phyloP scores from a whole-genome alignment of 92 coral and sea anemone species.

The Montipora capitata region DNA sequence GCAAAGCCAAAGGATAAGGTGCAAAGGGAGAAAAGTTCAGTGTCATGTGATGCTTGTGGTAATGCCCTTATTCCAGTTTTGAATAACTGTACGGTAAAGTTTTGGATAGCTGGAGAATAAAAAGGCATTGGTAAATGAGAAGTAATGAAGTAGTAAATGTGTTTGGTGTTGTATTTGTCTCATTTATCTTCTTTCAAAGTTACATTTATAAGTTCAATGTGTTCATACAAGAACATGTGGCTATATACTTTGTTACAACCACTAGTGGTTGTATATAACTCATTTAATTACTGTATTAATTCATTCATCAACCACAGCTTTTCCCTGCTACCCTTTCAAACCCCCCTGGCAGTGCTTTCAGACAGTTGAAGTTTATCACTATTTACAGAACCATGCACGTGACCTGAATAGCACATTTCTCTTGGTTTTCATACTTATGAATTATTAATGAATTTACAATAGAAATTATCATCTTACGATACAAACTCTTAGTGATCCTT shows the following conservation, averaged over 20 bases:
- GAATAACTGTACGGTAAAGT: no score
- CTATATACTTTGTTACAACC: constrained; percentile 16
- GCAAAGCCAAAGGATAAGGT: not conserved
- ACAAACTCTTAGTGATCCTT: not conserved
- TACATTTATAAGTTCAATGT: not conserved
- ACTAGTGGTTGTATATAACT: constrained; percentile 7
- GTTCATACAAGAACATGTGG: constrained; percentile 22
- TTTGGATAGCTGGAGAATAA: no score
- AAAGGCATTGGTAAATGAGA: no score
- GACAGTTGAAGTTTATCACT: constrained; percentile 24
- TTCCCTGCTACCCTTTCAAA: constrained; percentile 54
- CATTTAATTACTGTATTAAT: constrained; percentile 30
- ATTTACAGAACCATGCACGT: constrained; percentile 15
- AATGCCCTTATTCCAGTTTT: not conserved
- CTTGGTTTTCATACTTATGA: not conserved
- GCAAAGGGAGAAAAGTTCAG: not conserved
- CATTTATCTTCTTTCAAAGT: not conserved
- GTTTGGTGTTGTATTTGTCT: not conserved
- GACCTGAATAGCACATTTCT: constrained; percentile 5
- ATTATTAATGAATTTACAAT: not conserved
- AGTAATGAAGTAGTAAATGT: no score
- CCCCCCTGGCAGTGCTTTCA: constrained; percentile 42
- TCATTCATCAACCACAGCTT: constrained; percentile 42
- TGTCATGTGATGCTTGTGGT: not conserved
- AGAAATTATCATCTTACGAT: no score